Evolutionary conservation across 92 coral and sea anemone genomes (phyloP), one percentile per base, ranked within the genome.

Genomic region (Phenganax stokvisi): DNA sequence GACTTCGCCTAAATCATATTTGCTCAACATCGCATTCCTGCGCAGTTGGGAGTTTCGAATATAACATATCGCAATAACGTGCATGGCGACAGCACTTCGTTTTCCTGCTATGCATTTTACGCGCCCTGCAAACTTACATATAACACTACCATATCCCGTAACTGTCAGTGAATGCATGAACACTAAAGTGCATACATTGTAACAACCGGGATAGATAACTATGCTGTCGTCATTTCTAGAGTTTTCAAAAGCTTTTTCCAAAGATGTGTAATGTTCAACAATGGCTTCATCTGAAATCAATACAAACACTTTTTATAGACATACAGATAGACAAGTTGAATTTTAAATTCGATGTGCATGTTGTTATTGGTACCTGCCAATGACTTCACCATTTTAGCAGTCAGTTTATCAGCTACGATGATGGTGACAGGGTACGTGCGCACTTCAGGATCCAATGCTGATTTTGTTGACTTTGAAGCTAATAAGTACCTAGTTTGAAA

Each of bases 131-230:
- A 3, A 75, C 73, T 51, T 61, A 78, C 82, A 51, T 58, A 25
- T 37, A 15, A 76, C 55, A 28, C 89, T 89, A 53, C 93, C 97
- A 25, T 80, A 75, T 51, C 97, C 97, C 25, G 82, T 28, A 11
- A 93, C 84, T 12, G 75, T 78, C 9, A 93, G 87, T 6, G 97
- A 83, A 53, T 93, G 92, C 62, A 85, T 85, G 27, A 93, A 85
- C 30, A 75, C 75, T 74, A 91, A 72, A 70, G 90, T 10, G 13
- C 83, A 86, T 16, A 91, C 75, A 65, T 54, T 82, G 67, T 93
- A 87, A 27, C 70, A 80, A 57, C 97, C 97, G 80, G 93, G 89
- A 78, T 91, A 83, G n/a, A 93, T 85, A 57, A 86, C 81, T 25
- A 93, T 87, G 29, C 85, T 86, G 82, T 93, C 97, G 70, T 96